A percentile compares a stretch with the other conserved stretches of the same genome.
phyloP scores from a whole-genome alignment of 2,113 vertebrate genomes.

The Oreochromis aureus region DNA sequence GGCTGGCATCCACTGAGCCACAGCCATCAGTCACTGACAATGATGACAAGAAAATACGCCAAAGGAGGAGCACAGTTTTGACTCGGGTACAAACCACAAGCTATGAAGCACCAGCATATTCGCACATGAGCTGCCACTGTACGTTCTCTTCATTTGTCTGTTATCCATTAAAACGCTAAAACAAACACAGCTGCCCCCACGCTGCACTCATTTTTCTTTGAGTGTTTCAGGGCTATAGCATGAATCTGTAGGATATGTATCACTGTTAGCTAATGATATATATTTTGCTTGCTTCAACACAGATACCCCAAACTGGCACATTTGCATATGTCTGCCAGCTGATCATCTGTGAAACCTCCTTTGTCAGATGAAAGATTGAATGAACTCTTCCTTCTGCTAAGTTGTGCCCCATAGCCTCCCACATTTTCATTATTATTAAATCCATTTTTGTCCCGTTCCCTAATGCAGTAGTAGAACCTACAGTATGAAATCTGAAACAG shows the following conservation, averaged over 20 bases:
- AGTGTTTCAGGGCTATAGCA: neutral
- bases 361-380: neutral
- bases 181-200: slow-evolving; percentile 30
- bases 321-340: neutral
- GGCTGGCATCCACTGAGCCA: slow-evolving; percentile 6
- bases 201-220: neutral
- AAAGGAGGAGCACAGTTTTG: slow-evolving; percentile 11
- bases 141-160: slow-evolving; percentile 32
- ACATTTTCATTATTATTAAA: neutral
- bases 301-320: neutral
- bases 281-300: neutral
- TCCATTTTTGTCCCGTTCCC: neutral
- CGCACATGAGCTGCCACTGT: slow-evolving; percentile 49
- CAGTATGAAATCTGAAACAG: neutral
- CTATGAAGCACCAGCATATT: slow-evolving; percentile 21
- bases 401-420: neutral
- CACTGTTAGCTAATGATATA: neutral
- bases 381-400: neutral
- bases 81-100: slow-evolving; percentile 39
- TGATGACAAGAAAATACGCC: slow-evolving; percentile 23
- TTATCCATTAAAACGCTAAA: slow-evolving; percentile 40
- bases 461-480: neutral
- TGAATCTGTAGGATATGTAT: neutral
- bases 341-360: neutral
- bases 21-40: slow-evolving; percentile 17